Evolutionary conservation across 2,797 vertebrate genomes (phyloP).

Genomic region (Danio jaintianensis): DNA sequence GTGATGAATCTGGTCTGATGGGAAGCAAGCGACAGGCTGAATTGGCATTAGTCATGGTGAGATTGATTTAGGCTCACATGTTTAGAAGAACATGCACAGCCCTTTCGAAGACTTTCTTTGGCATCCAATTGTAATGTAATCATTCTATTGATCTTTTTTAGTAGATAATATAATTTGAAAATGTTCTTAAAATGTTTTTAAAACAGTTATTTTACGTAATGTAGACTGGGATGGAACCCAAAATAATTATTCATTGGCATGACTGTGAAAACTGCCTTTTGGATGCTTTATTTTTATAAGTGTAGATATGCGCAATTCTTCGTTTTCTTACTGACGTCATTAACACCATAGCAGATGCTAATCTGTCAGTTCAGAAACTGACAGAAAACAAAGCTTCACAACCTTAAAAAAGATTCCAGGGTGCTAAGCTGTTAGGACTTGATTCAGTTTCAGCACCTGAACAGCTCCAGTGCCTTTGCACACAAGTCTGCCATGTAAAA

Average conservation of each 20-base stretch:
- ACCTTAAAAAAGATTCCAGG: slow-evolving; percentile 28
- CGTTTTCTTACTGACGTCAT: slow-evolving; percentile 19
- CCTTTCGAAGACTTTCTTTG: not conserved
- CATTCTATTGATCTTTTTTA: too few species aligned
- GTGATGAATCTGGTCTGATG: slow-evolving; percentile 53
- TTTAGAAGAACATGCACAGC: not conserved
- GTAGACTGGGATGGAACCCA: not conserved
- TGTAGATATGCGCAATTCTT: not conserved
- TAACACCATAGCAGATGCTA: slow-evolving; percentile 37
- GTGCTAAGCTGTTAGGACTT: slow-evolving; percentile 22
- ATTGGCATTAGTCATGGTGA: slow-evolving; percentile 39
- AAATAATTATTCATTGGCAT: not conserved
- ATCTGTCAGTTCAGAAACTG: slow-evolving; percentile 32
- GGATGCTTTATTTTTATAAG: not conserved
- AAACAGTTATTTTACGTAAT: not conserved
- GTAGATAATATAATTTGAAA: too few species aligned
- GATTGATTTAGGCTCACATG: not conserved
- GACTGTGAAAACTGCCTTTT: not conserved
- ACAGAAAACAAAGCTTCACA: slow-evolving; percentile 41
- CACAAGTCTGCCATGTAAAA: not conserved
- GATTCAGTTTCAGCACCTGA: slow-evolving; percentile 55
- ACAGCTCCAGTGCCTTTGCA: slow-evolving; percentile 45
- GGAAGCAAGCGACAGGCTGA: slow-evolving; percentile 50
- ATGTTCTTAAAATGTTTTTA: not conserved
- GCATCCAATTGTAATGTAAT: not conserved